A percentile compares a stretch with the other conserved stretches of the same genome.
phyloP scores from a whole-genome alignment of 2,113 vertebrate genomes.

The Hystrix brachyura region DNA sequence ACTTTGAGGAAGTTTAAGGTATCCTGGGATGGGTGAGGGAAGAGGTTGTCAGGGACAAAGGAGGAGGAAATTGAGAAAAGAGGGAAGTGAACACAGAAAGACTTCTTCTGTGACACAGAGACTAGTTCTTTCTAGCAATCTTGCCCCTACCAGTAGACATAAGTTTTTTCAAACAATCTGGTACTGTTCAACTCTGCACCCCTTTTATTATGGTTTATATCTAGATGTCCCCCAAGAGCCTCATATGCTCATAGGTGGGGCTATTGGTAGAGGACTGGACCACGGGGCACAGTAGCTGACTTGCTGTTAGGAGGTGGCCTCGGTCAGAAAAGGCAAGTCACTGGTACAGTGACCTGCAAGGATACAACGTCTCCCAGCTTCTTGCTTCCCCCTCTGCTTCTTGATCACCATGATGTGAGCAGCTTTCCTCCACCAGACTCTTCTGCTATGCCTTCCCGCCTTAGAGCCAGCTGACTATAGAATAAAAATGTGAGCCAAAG shows the following conservation, averaged over 20 bases:
- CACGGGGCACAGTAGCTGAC: not conserved
- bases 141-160: not conserved
- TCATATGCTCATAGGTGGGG: not conserved
- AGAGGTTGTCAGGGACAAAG: not conserved
- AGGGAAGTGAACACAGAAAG: constrained; percentile 9
- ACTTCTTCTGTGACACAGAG: not conserved
- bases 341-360: not conserved
- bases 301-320: not conserved
- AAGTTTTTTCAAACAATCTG: not conserved
- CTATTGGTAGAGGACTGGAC: not conserved
- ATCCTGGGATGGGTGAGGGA: not conserved
- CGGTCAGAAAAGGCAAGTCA: not conserved
- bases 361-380: not conserved
- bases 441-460: not conserved
- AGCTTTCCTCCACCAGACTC: not conserved
- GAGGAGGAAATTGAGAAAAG: constrained; percentile 4
- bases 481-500: not conserved
- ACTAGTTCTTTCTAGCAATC: not conserved
- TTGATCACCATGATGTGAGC: not conserved
- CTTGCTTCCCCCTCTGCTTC: not conserved
- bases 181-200: not conserved
- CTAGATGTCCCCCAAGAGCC: not conserved
- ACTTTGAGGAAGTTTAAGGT: not conserved
- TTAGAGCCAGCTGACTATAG: not conserved
- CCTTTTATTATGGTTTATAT: not conserved